Base-by-base conservation (phyloP, 2,888 invertebrate genomes). In the Holacanthella duospinosa region DNA sequence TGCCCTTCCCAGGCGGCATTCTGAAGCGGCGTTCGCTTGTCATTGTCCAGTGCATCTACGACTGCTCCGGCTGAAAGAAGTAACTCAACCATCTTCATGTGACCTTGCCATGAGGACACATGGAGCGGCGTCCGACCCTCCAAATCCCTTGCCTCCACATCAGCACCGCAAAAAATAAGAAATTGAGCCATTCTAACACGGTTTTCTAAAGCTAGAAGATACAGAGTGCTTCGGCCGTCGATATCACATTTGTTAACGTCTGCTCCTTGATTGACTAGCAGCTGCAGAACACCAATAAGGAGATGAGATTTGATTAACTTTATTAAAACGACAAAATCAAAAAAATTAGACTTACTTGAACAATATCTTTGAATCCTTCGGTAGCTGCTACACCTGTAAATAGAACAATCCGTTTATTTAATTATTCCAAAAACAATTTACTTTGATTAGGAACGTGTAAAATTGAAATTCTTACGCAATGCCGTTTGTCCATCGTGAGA, bases 1-100 rank as follows among this genome's bases (percentile, higher is more conserved):
- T 95, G 90, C 0, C 95, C 95, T 76, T 95, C 91, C 95, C 95
- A 95, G 60, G 93, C 61, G 21, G 94, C 94, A 43, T 93, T 93
- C 80, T 95, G 95, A 67, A 95, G 79, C 0, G 95, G 91, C 0
- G 93, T 93, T 64, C 95, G 83, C 68, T 85, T 84, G 77, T 93
- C 92, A 68, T 87, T 83, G 79, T 93, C 93, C 68, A 87, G 85
- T 0, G 90, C 90, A 77, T 95, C 92, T 1, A 93, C 89, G 73
- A 85, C 83, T 1, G 93, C 93, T 60, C 86, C 85, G n/a, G 88
- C 89, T 78, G 85, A 82, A 58, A 95, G 82, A 28, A 95, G 80
- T 29, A 93, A 78, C 66, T 88, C 86, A 0, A 93, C 93, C 89
- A 94, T 92, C 68, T 93, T 92, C 0, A 86, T 84, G 75, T 96